Base-by-base conservation (phyloP, 2,888 invertebrate species). In the Drosophila pseudotalamancana region DNA sequence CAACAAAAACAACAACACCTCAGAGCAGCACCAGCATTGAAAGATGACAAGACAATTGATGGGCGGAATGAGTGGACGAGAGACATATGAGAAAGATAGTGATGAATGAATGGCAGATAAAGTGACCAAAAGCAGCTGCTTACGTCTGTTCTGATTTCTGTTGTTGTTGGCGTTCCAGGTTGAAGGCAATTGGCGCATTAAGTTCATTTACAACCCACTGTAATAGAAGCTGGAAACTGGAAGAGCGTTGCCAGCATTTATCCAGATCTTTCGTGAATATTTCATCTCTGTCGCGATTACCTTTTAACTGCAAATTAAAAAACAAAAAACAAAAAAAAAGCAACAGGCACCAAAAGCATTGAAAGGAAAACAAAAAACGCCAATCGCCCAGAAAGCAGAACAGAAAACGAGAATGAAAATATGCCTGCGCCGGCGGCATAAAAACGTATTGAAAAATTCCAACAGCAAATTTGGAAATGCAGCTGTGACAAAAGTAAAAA, bases 1-100 rank as follows among this genome's bases (percentile, higher is more conserved):
- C 35, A 54, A 21, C 12, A 34, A 42, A n/a, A 18, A 35, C 25
- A 60, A 40, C 46, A 34, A 23, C 32, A 53, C 43, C 37, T n/a
- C n/a, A n/a, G n/a, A 51, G 49, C 46, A 62, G 27, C 62, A 59
- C 62, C 50, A 67, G 60, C 70, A 73, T 78, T 65, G 61, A 69
- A 32, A 50, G 78, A 62, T 76, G 80, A 71, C 75, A 70, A 82
- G 83, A 76, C 80, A 80, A 83, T 82, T 82, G 79, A 82, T 83
- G 81, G 65, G 81, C 74, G 62, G 55, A 60, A 55, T 54, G 60
- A 59, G 55, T 51, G 48, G 51, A 35, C 40, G 27, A 18, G 53
- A 31, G 21, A 14, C 54, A 40, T 45, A 46, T 50, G 57, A 29
- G 18, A 19, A 23, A 51, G 56, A 39, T 54, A 60, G 62, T 68